phyloP scores from a whole-genome alignment of 2,113 vertebrate genomes.

The Ophthalmolycus amberensis region DNA sequence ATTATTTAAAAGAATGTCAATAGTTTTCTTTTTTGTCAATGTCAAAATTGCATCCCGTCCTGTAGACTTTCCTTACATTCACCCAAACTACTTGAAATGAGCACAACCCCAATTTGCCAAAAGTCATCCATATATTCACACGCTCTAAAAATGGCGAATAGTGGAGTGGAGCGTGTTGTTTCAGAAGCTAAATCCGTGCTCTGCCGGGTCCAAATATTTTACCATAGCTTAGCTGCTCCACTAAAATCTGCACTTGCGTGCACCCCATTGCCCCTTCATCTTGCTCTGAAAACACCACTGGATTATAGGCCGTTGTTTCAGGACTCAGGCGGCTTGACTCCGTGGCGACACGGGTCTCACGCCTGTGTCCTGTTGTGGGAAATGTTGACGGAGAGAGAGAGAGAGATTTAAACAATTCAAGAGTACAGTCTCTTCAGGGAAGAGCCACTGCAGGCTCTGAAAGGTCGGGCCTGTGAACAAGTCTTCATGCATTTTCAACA shows the following conservation, averaged over 20 bases:
- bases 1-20: neutral
- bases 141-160: conserved; percentile 54
- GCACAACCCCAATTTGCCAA: conserved; percentile 48
- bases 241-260: conserved; percentile 74
- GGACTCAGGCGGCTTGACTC: conserved; percentile 74
- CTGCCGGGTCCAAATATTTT: conserved; percentile 76
- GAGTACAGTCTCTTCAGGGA: conserved; percentile 65
- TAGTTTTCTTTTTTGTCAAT: neutral
- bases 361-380: conserved; percentile 71
- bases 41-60: conserved; percentile 1
- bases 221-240: conserved; percentile 77
- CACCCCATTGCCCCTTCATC: conserved; percentile 78
- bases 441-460: conserved; percentile 57
- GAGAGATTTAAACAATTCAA: conserved; percentile 64
- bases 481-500: conserved; percentile 78
- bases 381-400: conserved; percentile 46
- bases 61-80: conserved; percentile 29
- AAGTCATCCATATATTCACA: conserved; percentile 71
- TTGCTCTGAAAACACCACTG: conserved; percentile 77
- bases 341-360: conserved; percentile 61
- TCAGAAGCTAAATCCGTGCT: conserved; percentile 69
- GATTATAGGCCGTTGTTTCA: conserved; percentile 77
- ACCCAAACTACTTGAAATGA: conserved; percentile 32
- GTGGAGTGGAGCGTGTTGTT: conserved; percentile 66
- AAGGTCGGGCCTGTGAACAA: conserved; percentile 63